A percentile compares a stretch with the other conserved stretches of the same genome.
phyloP scores from a whole-genome alignment of 2,888 invertebrate species.

The Noctua comes region DNA sequence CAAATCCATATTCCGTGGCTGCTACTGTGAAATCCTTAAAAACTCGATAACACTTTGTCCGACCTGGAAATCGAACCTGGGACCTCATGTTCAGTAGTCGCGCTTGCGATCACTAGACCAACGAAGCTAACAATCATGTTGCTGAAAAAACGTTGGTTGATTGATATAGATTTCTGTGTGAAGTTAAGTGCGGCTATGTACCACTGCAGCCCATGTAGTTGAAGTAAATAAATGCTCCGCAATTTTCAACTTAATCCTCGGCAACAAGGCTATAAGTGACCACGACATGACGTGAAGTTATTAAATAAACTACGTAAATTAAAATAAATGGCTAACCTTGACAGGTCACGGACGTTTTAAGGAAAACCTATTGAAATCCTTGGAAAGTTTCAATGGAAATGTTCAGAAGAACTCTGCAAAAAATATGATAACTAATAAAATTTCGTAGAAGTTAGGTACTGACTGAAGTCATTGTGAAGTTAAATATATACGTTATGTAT shows the following conservation, averaged over 20 bases:
- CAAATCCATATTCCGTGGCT: not conserved
- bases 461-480: conserved; percentile 25
- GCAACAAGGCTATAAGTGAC: not conserved
- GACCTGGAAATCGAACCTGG: not conserved
- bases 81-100: not conserved
- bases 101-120: not conserved
- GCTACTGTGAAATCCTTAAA: not conserved
- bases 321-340: conserved; percentile 12
- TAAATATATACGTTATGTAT: conserved; percentile 30
- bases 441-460: conserved; percentile 42
- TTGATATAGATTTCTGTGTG: not conserved
- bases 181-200: not conserved
- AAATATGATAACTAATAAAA: conserved; percentile 10
- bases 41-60: not conserved
- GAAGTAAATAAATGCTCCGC: not conserved
- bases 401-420: conserved; percentile 6
- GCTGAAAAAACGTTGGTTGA: not conserved
- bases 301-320: not conserved
- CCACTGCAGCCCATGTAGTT: not conserved
- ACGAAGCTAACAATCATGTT: not conserved
- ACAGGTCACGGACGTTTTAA: conserved; percentile 10
- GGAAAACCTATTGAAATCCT: conserved; percentile 38
- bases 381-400: conserved; percentile 17
- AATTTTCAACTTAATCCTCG: not conserved
- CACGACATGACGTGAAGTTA: not conserved